These are phyloP conservation scores for Brevimyrus niger DNA, from an alignment of 2,113 vertebrate species.

Conservation along the genomic window DNA sequence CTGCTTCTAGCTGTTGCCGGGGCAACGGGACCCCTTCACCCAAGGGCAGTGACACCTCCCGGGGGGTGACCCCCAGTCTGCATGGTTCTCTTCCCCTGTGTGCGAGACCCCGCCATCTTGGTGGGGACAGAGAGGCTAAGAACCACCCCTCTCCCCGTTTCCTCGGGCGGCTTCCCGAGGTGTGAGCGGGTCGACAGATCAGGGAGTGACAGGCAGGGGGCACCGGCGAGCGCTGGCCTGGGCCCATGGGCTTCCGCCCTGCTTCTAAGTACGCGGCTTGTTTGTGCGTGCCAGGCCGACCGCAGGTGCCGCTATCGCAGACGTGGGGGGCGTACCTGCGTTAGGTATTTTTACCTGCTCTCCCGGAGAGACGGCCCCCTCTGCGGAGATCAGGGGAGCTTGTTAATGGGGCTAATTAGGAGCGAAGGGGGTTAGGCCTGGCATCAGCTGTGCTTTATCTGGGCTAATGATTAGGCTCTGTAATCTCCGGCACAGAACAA, in stretches of 20 bases:
- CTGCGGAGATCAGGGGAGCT: constrained; percentile 76
- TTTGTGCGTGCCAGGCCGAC: constrained; percentile 40
- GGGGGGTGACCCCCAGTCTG: neutral
- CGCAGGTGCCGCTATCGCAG: constrained; percentile 75
- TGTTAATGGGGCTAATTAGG: constrained; percentile 95
- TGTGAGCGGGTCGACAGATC: constrained; percentile 11
- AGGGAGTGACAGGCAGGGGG: neutral
- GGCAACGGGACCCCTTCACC: neutral
- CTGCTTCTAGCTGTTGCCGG: neutral
- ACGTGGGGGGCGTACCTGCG: constrained; percentile 72
- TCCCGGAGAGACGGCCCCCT: constrained; percentile 73
- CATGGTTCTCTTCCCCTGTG: neutral
- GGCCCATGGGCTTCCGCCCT: neutral
- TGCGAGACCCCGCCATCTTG: neutral
- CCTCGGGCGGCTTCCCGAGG: neutral
- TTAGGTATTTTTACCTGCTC: constrained; percentile 73
- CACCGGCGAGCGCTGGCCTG: neutral
- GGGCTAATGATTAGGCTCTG: constrained; percentile 85
- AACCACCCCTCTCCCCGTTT: neutral
- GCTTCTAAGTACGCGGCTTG: neutral
- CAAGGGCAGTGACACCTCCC: neutral
- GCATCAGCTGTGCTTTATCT: constrained; percentile 87
- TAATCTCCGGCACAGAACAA: constrained; percentile 80
- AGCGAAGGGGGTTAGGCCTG: constrained; percentile 83
- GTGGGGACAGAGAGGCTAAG: neutral